These are phyloP conservation scores for Acrossocheilus wenchowensis DNA, from an alignment of 2,797 vertebrate species.

Conservation along the genomic window DNA sequence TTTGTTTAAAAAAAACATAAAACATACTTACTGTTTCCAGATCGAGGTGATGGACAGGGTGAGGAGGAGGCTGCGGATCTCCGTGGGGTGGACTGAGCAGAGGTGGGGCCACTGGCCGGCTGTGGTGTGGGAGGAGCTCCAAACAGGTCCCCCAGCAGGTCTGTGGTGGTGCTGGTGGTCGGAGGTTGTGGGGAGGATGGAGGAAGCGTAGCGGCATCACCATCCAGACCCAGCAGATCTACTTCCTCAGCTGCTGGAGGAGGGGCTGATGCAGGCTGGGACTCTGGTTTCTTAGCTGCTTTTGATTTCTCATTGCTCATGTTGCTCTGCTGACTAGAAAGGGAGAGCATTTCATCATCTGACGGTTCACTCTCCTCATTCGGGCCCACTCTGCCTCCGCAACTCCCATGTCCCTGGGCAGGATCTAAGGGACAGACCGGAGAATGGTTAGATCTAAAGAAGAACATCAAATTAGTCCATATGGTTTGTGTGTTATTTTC, in stretches of 20 bases:
- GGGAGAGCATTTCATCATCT: constrained; percentile 96
- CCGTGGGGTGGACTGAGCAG: constrained; percentile 90
- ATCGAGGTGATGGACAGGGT: constrained; percentile 85
- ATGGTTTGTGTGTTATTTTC: background rate
- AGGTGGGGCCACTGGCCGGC: constrained; percentile 79
- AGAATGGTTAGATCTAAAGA: constrained; percentile 6
- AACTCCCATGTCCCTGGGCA: constrained; percentile 79
- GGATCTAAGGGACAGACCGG: constrained; percentile 71
- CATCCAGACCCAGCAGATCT: constrained; percentile 91
- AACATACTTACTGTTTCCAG: constrained; percentile 64
- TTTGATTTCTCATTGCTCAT: constrained; percentile 78
- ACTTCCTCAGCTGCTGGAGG: constrained; percentile 80
- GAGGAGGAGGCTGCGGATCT: constrained; percentile 84
- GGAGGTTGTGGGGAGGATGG: constrained; percentile 79
- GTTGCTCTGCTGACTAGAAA: constrained; percentile 92
- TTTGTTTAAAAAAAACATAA: background rate
- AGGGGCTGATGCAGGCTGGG: constrained; percentile 67
- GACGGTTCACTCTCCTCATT: constrained; percentile 96
- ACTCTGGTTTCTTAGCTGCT: constrained; percentile 74
- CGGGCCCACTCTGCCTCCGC: constrained; percentile 85
- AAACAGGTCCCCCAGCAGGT: constrained; percentile 92
- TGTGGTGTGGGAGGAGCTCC: constrained; percentile 78
- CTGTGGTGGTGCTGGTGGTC: constrained; percentile 84
- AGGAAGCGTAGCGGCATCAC: constrained; percentile 76
- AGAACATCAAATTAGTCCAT: background rate